Conservation (phyloP, 2,113 vertebrate genomes). For the Alethe diademata region DNA sequence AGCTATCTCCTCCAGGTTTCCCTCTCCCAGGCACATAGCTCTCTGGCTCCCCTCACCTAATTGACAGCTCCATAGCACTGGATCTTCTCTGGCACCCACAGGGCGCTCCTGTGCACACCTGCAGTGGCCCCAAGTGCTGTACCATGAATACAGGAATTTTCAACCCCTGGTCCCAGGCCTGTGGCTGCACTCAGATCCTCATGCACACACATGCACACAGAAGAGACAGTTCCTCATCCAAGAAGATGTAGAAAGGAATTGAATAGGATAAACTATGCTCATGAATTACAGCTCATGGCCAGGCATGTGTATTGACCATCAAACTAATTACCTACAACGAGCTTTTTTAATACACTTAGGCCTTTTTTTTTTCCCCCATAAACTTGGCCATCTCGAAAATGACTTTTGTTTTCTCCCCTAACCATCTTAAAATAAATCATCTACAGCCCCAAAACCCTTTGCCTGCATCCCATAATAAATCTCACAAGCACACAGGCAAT, state of each 20-base stretch:
- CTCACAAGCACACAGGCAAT: too few relatives aligned
- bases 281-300: not conserved
- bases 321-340: not conserved
- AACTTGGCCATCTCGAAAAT: not conserved
- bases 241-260: not conserved
- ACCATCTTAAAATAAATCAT: not conserved
- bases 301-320: rapidly evolving
- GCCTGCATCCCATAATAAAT: not conserved
- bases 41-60: not conserved
- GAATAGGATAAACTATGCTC: not conserved
- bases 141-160: not conserved
- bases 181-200: not conserved
- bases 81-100: not conserved
- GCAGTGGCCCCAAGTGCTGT: not conserved
- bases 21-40: not conserved
- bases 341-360: not conserved
- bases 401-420: not conserved
- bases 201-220: not conserved
- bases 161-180: not conserved
- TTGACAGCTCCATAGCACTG: not conserved
- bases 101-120: not conserved
- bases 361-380: not conserved
- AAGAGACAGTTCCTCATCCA: not conserved
- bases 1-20: not conserved
- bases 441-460: not conserved